Percentiles rank a stretch among this genome's conserved stretches.
Evolutionary conservation across 2,888 invertebrate genomes (phyloP).

Genomic region (Amaurobius ferox): DNA sequence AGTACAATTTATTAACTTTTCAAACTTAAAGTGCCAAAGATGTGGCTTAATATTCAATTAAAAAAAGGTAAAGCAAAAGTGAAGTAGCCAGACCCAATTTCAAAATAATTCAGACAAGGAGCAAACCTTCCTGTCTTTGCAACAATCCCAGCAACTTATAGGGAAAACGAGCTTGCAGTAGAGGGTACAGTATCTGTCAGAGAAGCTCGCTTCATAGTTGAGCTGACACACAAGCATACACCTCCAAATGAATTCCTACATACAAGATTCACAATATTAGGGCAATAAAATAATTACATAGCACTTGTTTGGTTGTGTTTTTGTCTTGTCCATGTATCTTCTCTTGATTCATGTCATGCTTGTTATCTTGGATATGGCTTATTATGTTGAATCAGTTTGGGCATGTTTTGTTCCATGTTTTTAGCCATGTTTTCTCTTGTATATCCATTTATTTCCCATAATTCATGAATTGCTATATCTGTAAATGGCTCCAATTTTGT

Average conservation of each 20-base stretch:
- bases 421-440: neutral
- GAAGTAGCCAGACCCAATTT: slow-evolving; percentile 34
- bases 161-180: slow-evolving; percentile 40
- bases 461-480: too few relatives aligned
- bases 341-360: slow-evolving; percentile 38
- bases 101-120: slow-evolving; percentile 68
- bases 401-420: slow-evolving; percentile 5
- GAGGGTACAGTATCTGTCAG: slow-evolving; percentile 34
- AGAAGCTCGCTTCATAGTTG: slow-evolving; percentile 38
- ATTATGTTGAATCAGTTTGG: neutral
- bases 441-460: too few relatives aligned
- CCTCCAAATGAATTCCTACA: slow-evolving; percentile 39
- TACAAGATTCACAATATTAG: slow-evolving; percentile 70
- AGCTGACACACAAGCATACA: slow-evolving; percentile 17
- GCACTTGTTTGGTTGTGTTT: slow-evolving; percentile 14
- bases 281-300: slow-evolving; percentile 4
- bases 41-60: too few relatives aligned
- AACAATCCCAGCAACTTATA: slow-evolving; percentile 58
- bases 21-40: too few relatives aligned
- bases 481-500: too few relatives aligned
- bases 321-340: slow-evolving; percentile 31
- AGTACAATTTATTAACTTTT: too few relatives aligned
- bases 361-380: slow-evolving; percentile 32
- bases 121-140: slow-evolving; percentile 69
- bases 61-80: too few relatives aligned